Evolutionary conservation across 30 jellyfish, hydroid and myxozoan genomes (phyloP).

Genomic region (Hydractinia symbiolongicarpus): DNA sequence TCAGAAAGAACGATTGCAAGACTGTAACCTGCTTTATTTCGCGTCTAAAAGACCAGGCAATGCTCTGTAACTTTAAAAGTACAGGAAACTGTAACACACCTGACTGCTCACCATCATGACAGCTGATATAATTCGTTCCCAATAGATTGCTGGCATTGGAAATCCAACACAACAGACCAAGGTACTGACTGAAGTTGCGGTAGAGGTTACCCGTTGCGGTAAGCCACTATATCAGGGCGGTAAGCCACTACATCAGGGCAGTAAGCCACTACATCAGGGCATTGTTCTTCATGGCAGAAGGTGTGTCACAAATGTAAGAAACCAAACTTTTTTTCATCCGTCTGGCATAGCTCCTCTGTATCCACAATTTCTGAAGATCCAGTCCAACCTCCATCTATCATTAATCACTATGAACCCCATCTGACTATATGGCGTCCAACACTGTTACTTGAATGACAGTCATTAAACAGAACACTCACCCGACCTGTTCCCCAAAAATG

Average conservation of each 20-base stretch:
- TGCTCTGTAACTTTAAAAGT: conserved; percentile 4
- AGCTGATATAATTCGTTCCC: conserved; percentile 6
- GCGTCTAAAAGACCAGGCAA: conserved; percentile 12
- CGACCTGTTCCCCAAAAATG: too few relatives aligned
- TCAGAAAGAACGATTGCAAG: background rate
- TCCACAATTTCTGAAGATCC: too few relatives aligned
- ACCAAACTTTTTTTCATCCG: too few relatives aligned
- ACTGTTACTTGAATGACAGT: too few relatives aligned
- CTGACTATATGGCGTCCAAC: too few relatives aligned
- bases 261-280: conserved; percentile 10
- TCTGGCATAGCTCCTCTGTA: too few relatives aligned
- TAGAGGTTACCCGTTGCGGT: background rate
- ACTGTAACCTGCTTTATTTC: conserved; percentile 5
- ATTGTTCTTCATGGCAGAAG: conserved; percentile 7
- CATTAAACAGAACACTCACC: too few relatives aligned
- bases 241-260: background rate
- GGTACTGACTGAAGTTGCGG: conserved; percentile 1
- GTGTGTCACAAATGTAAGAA: conserved; percentile 10
- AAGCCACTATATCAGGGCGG: background rate
- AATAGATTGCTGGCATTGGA: conserved; percentile 9
- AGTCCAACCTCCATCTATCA: too few relatives aligned
- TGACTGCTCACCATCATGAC: conserved; percentile 15
- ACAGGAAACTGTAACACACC: background rate
- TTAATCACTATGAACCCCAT: too few relatives aligned
- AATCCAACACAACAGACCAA: conserved; percentile 10